phyloP scores from a whole-genome alignment of 2,113 vertebrate species.

The Ameiurus melas region DNA sequence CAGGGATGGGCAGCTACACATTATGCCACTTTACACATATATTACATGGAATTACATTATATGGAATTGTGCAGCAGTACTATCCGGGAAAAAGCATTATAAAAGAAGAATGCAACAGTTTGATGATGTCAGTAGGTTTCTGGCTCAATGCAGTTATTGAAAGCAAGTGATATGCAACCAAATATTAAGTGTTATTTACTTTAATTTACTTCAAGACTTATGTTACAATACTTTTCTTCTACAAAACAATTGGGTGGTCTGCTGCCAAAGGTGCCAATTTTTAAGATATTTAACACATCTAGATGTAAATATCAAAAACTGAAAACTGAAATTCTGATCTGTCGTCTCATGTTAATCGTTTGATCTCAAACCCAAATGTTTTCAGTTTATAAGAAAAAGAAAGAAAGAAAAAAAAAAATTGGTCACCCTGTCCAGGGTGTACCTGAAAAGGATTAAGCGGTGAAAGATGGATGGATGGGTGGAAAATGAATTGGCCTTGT shows the following conservation, averaged over 20 bases:
- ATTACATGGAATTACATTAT: background rate
- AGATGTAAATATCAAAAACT: background rate
- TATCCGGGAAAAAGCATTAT: background rate
- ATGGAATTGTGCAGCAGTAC: background rate
- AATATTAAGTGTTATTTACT: background rate
- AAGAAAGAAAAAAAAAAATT: background rate
- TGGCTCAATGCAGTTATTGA: background rate
- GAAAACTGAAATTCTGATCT: background rate
- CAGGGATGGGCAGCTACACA: background rate
- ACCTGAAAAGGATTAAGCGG: no score
- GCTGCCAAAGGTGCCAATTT: background rate
- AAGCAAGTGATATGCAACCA: background rate
- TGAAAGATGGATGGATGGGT: no score
- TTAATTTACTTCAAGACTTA: background rate
- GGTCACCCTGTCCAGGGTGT: no score
- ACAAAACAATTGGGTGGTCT: background rate
- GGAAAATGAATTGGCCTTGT: background rate
- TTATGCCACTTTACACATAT: background rate
- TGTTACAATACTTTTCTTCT: background rate
- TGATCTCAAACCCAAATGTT: background rate
- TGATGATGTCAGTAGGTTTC: background rate
- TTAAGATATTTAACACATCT: background rate
- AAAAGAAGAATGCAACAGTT: background rate
- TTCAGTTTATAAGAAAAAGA: background rate
- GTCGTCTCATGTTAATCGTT: background rate